Evolutionary conservation across 2,113 vertebrate species (phyloP).

Genomic region (Synodontis membranacea): DNA sequence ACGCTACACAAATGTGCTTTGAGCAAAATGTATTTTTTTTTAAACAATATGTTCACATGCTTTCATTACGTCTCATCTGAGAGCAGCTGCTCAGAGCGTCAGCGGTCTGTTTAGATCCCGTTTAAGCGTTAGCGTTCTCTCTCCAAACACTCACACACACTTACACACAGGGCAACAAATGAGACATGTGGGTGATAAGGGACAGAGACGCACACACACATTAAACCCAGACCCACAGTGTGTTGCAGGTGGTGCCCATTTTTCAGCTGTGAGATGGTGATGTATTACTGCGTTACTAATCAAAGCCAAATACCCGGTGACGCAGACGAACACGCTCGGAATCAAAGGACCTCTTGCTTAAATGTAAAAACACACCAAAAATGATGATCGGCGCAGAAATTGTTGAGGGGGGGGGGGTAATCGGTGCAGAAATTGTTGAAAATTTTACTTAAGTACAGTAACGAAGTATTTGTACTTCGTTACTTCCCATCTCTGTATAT

Average conservation of each 20-base stretch:
- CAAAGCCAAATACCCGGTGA: neutral
- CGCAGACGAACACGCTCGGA: neutral
- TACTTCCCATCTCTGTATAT: no score
- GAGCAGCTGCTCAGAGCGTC: neutral
- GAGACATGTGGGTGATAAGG: neutral
- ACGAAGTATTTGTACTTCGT: no score
- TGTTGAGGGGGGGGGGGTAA: no score
- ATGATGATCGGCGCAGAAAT: no score
- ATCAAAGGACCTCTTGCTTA: neutral
- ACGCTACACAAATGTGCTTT: neutral
- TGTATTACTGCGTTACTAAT: constrained; percentile 10
- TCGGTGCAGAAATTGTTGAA: no score
- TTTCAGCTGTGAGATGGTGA: neutral
- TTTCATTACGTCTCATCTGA: neutral
- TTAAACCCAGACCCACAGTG: neutral
- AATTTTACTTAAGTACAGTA: no score
- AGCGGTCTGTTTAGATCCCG: neutral
- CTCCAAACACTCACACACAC: neutral
- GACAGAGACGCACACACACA: constrained; percentile 9
- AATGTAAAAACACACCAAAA: neutral
- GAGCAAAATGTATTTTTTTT: neutral
- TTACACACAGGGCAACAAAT: neutral
- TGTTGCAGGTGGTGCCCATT: constrained; percentile 12
- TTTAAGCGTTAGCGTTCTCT: neutral
- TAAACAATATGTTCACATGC: neutral